These are phyloP conservation scores for Agapostemon virescens DNA, from an alignment of 2,888 invertebrate species.

Conservation along the genomic window DNA sequence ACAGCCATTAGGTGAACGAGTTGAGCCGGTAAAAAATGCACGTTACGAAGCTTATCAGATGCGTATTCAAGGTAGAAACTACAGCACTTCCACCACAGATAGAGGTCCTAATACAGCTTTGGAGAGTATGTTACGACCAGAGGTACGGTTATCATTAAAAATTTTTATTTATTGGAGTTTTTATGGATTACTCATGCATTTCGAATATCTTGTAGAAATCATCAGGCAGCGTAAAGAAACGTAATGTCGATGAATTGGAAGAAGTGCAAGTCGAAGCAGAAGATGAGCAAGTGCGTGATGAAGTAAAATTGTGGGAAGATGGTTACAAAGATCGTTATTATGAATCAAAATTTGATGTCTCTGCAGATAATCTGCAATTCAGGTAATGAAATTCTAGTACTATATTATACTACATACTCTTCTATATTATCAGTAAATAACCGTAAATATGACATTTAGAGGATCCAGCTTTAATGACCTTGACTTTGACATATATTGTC, in stretches of 20 bases:
- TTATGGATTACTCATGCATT: background rate
- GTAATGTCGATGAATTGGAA: constrained; percentile 80
- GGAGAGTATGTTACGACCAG: constrained; percentile 82
- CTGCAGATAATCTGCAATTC: constrained; percentile 89
- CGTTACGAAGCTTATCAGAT: constrained; percentile 89
- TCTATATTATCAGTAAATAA: too few relatives aligned
- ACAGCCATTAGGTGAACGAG: constrained; percentile 84
- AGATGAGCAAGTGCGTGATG: constrained; percentile 91
- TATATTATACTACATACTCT: too few relatives aligned
- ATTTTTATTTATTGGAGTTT: background rate
- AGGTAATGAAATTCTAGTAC: constrained; percentile 80
- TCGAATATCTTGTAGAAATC: constrained; percentile 59
- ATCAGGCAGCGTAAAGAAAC: constrained; percentile 80
- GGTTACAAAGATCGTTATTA: constrained; percentile 99
- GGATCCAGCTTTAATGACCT: too few relatives aligned
- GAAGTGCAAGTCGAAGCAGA: constrained; percentile 82
- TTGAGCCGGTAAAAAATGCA: constrained; percentile 85
- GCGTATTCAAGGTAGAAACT: constrained; percentile 81
- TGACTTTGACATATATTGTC: too few relatives aligned
- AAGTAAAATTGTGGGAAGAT: constrained; percentile 96
- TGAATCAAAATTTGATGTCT: constrained; percentile 94
- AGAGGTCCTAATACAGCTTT: constrained; percentile 68
- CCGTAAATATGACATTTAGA: too few relatives aligned
- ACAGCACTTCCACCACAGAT: constrained; percentile 65
- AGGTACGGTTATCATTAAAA: constrained; percentile 65